phyloP scores from a whole-genome alignment of 2,888 invertebrate genomes.

The Ormyrus pomaceus region DNA sequence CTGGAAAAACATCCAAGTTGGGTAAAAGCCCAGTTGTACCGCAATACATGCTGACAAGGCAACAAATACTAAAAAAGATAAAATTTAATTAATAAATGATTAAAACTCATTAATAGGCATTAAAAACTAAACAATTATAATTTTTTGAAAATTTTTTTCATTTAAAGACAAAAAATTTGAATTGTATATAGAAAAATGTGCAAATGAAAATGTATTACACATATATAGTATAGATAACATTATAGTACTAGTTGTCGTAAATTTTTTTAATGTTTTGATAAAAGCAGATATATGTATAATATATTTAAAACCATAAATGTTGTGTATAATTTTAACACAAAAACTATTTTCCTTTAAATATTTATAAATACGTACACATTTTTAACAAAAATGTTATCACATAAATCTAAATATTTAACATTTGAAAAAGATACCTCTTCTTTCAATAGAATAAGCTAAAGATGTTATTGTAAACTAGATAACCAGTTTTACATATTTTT shows the following conservation, averaged over 20 bases:
- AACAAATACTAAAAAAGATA: slow-evolving; percentile 86
- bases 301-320: slow-evolving; percentile 12
- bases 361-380: background rate
- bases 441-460: slow-evolving; percentile 4
- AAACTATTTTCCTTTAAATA: slow-evolving; percentile 3
- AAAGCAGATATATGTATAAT: too few relatives aligned
- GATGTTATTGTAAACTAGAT: too few relatives aligned
- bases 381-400: too few relatives aligned
- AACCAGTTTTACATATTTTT: slow-evolving; percentile 15
- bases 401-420: background rate
- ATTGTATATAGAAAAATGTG: background rate
- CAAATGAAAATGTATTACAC: background rate
- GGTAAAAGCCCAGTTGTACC: slow-evolving; percentile 93
- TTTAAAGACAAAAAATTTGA: slow-evolving; percentile 1
- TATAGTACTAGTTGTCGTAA: too few relatives aligned
- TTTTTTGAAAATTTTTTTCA: background rate
- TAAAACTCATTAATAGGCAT: background rate
- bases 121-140: background rate
- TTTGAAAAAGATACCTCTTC: background rate
- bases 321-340: slow-evolving; percentile 12
- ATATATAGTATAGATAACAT: background rate
- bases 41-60: slow-evolving; percentile 97
- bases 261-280: too few relatives aligned
- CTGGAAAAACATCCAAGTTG: slow-evolving; percentile 96
- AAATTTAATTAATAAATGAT: slow-evolving; percentile 24